Evolutionary conservation across 2,888 invertebrate genomes (phyloP).

Genomic region (Cryptophagus acutangulus): DNA sequence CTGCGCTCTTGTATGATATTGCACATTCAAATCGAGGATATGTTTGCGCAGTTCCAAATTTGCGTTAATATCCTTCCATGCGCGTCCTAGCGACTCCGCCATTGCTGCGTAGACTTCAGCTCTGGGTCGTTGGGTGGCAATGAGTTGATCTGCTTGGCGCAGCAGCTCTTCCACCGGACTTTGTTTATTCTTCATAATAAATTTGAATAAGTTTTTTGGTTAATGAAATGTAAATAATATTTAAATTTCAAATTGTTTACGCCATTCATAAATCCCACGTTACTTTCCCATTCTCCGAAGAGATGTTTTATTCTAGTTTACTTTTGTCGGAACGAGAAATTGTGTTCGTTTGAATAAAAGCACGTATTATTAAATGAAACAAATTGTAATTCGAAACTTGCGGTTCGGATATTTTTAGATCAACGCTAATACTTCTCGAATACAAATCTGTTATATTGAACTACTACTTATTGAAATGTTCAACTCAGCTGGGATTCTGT

Average conservation of each 20-base stretch:
- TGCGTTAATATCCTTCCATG: slow-evolving; percentile 78
- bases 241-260: too few relatives aligned
- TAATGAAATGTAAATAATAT: slow-evolving; percentile 1
- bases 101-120: slow-evolving; percentile 82
- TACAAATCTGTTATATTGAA: neutral
- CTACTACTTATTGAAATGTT: neutral
- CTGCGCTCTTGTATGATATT: slow-evolving; percentile 68
- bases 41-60: slow-evolving; percentile 72
- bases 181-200: slow-evolving; percentile 61
- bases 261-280: too few relatives aligned
- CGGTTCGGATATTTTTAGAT: slow-evolving; percentile 1
- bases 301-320: too few relatives aligned
- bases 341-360: too few relatives aligned
- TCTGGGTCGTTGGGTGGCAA: slow-evolving; percentile 69
- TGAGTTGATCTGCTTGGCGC: slow-evolving; percentile 78
- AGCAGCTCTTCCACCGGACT: slow-evolving; percentile 84
- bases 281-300: too few relatives aligned
- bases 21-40: slow-evolving; percentile 71
- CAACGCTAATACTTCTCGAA: neutral
- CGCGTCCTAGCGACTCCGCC: slow-evolving; percentile 71
- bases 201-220: neutral
- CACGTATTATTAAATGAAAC: too few relatives aligned
- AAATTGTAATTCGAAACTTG: too few relatives aligned
- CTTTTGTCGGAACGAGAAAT: too few relatives aligned
- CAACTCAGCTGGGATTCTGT: too few relatives aligned